phyloP scores from a whole-genome alignment of 2,113 vertebrate species.

The Xerus inauris region DNA sequence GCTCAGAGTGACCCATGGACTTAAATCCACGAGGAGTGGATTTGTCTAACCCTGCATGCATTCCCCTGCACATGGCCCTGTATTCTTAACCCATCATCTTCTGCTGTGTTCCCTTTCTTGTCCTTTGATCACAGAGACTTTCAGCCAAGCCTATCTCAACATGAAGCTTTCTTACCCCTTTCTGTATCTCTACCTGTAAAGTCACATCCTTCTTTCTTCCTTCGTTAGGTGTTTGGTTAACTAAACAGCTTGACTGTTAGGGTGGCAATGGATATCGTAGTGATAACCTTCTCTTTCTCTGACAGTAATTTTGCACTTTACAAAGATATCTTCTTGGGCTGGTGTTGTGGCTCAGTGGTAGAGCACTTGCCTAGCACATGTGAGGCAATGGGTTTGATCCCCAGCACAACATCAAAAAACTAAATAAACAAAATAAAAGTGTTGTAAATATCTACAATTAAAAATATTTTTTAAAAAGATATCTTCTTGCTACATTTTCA shows the following conservation, averaged over 20 bases:
- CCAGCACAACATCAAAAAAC: too few species aligned
- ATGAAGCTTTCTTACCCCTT: not conserved
- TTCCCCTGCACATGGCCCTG: rapidly evolving
- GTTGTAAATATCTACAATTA: too few species aligned
- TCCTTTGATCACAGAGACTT: not conserved
- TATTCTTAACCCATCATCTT: not conserved
- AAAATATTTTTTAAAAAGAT: not conserved
- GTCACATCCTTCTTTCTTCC: not conserved
- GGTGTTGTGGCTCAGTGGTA: too few species aligned
- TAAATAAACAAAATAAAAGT: too few species aligned
- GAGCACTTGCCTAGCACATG: too few species aligned
- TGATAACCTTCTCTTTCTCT: not conserved
- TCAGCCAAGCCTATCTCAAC: not conserved
- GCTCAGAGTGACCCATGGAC: not conserved
- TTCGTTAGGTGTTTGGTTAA: not conserved
- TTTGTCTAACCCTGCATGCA: not conserved
- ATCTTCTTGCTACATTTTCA: not conserved
- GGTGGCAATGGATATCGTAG: not conserved
- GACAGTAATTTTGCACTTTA: not conserved
- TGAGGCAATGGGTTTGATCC: too few species aligned
- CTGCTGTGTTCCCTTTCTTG: not conserved
- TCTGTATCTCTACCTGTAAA: not conserved
- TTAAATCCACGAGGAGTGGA: not conserved
- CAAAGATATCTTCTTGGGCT: not conserved
- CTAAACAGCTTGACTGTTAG: not conserved